These are phyloP conservation scores for Dynastes grantii DNA, from an alignment of 2,888 invertebrate genomes.

Conservation along the genomic window DNA sequence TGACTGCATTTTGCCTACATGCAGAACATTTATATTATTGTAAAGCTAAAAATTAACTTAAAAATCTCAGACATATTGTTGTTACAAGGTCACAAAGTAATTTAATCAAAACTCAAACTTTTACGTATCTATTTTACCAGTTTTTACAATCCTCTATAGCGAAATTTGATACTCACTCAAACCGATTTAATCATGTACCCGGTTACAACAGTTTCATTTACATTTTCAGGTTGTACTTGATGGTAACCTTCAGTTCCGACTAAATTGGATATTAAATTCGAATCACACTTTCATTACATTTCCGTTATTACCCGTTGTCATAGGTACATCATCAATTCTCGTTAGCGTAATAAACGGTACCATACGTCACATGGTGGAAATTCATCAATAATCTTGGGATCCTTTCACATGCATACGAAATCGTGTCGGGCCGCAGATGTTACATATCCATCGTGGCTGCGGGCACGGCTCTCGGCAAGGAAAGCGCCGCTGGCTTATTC, in stretches of 20 bases:
- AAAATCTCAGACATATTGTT: no score
- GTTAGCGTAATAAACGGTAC: conserved; percentile 46
- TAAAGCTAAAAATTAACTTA: no score
- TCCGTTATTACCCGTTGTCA: conserved; percentile 38
- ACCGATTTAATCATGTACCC: background rate
- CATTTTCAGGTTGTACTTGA: background rate
- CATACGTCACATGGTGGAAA: conserved; percentile 46
- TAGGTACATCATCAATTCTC: conserved; percentile 43
- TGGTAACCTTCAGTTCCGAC: conserved; percentile 22
- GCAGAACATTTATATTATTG: no score
- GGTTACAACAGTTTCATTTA: conserved; percentile 8
- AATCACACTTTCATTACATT: conserved; percentile 41
- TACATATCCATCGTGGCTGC: conserved; percentile 27
- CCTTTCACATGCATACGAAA: conserved; percentile 47
- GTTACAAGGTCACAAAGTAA: no score
- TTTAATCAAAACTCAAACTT: no score
- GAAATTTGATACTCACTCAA: no score
- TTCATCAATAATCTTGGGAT: conserved; percentile 45
- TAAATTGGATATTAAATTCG: conserved; percentile 36
- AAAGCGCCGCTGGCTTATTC: background rate
- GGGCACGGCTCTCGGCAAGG: background rate
- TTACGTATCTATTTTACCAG: no score
- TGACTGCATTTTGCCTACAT: no score
- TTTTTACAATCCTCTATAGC: no score
- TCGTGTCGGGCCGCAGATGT: conserved; percentile 43